Evolutionary conservation across 2,113 vertebrate genomes (phyloP).

Genomic region (Clarias batrachus): DNA sequence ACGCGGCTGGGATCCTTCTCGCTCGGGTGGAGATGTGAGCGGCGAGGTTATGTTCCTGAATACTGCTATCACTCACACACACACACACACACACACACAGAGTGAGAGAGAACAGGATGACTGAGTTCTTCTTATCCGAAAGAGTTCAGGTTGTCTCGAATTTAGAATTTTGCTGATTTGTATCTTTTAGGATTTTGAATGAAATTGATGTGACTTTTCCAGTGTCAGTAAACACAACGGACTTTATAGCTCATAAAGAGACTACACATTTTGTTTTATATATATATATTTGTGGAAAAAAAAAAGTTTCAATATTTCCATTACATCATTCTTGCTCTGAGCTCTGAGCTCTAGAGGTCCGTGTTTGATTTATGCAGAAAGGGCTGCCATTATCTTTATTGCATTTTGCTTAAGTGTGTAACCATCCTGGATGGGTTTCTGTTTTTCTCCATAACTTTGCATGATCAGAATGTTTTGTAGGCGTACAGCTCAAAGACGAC

Average conservation of each 20-base stretch:
- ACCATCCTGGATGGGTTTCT: neutral
- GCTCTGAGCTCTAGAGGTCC: neutral
- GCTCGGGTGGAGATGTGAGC: conserved; percentile 51
- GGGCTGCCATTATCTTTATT: neutral
- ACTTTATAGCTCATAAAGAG: neutral
- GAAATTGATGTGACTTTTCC: neutral
- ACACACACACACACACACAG: neutral
- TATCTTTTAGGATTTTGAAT: neutral
- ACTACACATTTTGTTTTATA: too few relatives aligned
- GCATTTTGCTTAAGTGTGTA: neutral
- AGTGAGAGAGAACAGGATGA: neutral
- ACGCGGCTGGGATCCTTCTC: conserved; percentile 57
- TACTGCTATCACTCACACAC: conserved; percentile 44
- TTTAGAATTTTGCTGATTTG: neutral
- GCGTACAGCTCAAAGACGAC: neutral
- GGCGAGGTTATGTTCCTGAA: conserved; percentile 52
- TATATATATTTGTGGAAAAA: neutral
- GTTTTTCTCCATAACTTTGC: neutral
- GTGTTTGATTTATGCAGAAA: neutral
- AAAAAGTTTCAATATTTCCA: neutral
- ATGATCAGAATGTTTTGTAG: neutral
- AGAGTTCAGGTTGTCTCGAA: neutral
- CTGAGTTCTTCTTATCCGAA: neutral
- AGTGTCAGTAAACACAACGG: neutral
- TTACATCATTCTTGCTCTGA: neutral